Percentiles rank a stretch among this genome's conserved stretches.
Evolutionary conservation across 2,888 invertebrate species (phyloP).

Genomic region (Drosophila dives): DNA sequence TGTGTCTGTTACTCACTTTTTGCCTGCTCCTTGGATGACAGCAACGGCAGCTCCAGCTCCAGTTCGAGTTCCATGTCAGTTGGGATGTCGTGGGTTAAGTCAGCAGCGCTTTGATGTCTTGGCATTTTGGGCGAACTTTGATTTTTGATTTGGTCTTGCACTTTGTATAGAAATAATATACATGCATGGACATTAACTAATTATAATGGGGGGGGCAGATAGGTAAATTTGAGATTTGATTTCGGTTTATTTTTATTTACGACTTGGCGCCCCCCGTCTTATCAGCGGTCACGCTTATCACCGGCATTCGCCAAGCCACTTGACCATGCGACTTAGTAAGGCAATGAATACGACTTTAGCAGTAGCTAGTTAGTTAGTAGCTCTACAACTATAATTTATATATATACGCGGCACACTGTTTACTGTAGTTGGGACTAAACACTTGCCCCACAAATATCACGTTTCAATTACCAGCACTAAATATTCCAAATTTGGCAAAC

Average conservation of each 20-base stretch:
- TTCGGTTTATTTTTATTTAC: slow-evolving; percentile 40
- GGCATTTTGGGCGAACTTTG: slow-evolving; percentile 47
- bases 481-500: slow-evolving; percentile 65
- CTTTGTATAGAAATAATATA: slow-evolving; percentile 26
- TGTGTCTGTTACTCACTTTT: slow-evolving; percentile 59
- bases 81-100: slow-evolving; percentile 45
- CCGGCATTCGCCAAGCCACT: slow-evolving; percentile 56
- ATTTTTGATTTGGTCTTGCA: slow-evolving; percentile 11
- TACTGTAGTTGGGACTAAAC: slow-evolving; percentile 32
- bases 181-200: slow-evolving; percentile 47
- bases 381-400: slow-evolving; percentile 8
- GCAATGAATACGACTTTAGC: slow-evolving; percentile 2
- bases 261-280: slow-evolving; percentile 64
- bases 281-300: slow-evolving; percentile 62
- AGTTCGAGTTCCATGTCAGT: slow-evolving; percentile 24
- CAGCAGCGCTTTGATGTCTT: slow-evolving; percentile 39
- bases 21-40: slow-evolving; percentile 62
- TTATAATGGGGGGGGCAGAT: slow-evolving; percentile 44
- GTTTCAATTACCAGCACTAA: slow-evolving; percentile 52
- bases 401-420: slow-evolving; percentile 3
- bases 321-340: slow-evolving; percentile 40
- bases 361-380: slow-evolving; percentile 3
- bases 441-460: slow-evolving; percentile 68
- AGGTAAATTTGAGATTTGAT: slow-evolving; percentile 28
- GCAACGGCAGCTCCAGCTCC: slow-evolving; percentile 51